Base-by-base conservation (phyloP, 2,113 vertebrate genomes). In the Hydropotes inermis region DNA sequence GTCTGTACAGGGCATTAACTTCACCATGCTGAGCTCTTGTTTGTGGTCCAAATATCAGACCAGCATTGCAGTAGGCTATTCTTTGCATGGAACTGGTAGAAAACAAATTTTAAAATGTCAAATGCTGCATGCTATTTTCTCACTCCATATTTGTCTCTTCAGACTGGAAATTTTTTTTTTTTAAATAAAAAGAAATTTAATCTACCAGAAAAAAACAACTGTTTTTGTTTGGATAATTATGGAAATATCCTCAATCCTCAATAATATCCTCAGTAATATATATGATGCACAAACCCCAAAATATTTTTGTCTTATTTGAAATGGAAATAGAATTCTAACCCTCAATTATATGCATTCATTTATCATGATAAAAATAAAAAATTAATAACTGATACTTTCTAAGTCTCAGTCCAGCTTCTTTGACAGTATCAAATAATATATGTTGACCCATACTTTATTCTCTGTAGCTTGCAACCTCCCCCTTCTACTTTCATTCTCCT, bases 61-160 rank as follows among this genome's bases (percentile, higher is more conserved):
- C 11, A 81, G 47, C 54, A 61, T 33, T 93, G 57, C 50, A 74
- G 27, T 19, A 94, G 60, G 39, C 45, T 84, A 36, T 86, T 89
- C 55, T 93, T 95, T 94, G 47, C 81, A 50, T 1, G 1, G 50
- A 94, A 61, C 6, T 7, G 67, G 16, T 27, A 76, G 39, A 81
- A 95, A 97, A 89, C 54, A 97, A 86, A 96, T 94, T 90, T 92
- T 57, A 96, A 96, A 97, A 97, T 86, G 36, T 95, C 96, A 93
- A 95, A 87, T 81, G 50, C 81, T 84, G 9, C 17, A 39, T 64
- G 47, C 39, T 92, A 67, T 93, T 97, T 95, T 91, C 74, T 93
- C 28, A 89, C 27, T 89, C 82, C 36, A 81, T 15, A 74, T n/a
- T 95, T 97, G 33, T 81, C 81, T 76, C 39, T 94, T 61, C 36